A percentile compares a stretch with the other conserved stretches of the same genome.
phyloP scores from a whole-genome alignment of 2,888 invertebrate species.

The Serripes groenlandicus region DNA sequence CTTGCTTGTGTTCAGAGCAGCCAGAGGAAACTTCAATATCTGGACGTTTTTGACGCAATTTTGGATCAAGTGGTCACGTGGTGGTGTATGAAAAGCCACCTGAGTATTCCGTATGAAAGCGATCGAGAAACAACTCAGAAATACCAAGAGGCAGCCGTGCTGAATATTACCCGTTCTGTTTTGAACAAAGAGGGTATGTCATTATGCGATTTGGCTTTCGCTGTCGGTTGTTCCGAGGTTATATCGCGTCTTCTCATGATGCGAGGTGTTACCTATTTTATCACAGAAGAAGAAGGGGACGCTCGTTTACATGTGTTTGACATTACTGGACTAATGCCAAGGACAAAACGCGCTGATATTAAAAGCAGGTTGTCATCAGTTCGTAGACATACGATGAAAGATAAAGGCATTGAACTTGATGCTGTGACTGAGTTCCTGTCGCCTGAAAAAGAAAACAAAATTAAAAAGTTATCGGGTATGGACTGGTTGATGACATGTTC shows the following conservation, averaged over 20 bases:
- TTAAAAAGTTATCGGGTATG: conserved; percentile 69
- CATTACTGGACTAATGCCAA: conserved; percentile 78
- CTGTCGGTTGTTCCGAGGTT: conserved; percentile 66
- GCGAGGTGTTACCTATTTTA: conserved; percentile 74
- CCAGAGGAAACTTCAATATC: conserved; percentile 52
- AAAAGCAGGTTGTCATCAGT: background rate
- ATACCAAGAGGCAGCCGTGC: conserved; percentile 70
- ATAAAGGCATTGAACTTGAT: background rate
- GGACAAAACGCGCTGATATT: conserved; percentile 58
- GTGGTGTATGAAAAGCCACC: conserved; percentile 77
- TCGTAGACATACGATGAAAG: conserved; percentile 30
- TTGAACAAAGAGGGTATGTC: conserved; percentile 73
- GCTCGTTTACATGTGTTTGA: conserved; percentile 69
- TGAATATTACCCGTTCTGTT: conserved; percentile 70
- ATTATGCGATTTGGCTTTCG: conserved; percentile 77
- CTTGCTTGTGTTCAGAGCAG: conserved; percentile 65
- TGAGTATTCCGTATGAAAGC: conserved; percentile 69
- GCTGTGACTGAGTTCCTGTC: background rate
- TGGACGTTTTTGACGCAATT: conserved; percentile 70
- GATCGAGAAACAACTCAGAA: conserved; percentile 56
- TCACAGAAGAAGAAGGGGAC: conserved; percentile 13
- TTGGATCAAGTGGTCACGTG: conserved; percentile 70
- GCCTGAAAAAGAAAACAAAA: background rate
- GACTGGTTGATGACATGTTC: conserved; percentile 77
- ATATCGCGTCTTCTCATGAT: conserved; percentile 47